Evolutionary conservation across 2,888 invertebrate genomes (phyloP).

Genomic region (Apantesis nais): DNA sequence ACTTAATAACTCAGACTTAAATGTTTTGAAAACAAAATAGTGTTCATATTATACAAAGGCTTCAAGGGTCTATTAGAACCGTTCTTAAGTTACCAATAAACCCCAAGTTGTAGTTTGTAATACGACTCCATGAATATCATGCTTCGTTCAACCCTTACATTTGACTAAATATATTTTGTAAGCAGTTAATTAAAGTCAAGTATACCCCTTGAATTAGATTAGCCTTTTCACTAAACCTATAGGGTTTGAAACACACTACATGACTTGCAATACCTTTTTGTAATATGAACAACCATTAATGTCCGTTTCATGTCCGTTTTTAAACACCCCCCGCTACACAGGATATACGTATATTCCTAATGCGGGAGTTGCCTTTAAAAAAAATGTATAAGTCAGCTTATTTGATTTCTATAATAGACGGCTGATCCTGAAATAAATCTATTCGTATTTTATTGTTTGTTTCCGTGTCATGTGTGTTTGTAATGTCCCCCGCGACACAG

Average conservation of each 20-base stretch:
- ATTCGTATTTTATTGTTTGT: no score
- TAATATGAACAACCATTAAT: background rate
- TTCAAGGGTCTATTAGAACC: constrained; percentile 15
- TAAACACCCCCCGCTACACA: no score
- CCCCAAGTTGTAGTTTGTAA: constrained; percentile 14
- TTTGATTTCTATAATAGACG: no score
- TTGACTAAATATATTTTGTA: constrained; percentile 2
- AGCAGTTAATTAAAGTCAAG: background rate
- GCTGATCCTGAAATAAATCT: no score
- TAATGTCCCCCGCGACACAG: no score
- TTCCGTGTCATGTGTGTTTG: no score
- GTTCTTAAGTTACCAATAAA: constrained; percentile 17
- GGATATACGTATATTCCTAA: no score
- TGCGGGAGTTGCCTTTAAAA: no score
- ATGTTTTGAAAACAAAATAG: constrained; percentile 14
- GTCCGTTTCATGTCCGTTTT: no score
- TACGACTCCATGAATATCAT: constrained; percentile 8
- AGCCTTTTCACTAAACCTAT: background rate
- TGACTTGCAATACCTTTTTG: background rate
- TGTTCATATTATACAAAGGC: constrained; percentile 18
- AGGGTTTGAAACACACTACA: background rate
- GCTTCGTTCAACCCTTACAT: constrained; percentile 11
- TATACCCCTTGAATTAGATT: background rate
- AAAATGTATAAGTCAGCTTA: no score
- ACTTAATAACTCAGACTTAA: constrained; percentile 4